Evolutionary conservation across 2,113 vertebrate species (phyloP), one percentile per base, ranked within the genome.

Genomic region (Gambusia holbrooki): DNA sequence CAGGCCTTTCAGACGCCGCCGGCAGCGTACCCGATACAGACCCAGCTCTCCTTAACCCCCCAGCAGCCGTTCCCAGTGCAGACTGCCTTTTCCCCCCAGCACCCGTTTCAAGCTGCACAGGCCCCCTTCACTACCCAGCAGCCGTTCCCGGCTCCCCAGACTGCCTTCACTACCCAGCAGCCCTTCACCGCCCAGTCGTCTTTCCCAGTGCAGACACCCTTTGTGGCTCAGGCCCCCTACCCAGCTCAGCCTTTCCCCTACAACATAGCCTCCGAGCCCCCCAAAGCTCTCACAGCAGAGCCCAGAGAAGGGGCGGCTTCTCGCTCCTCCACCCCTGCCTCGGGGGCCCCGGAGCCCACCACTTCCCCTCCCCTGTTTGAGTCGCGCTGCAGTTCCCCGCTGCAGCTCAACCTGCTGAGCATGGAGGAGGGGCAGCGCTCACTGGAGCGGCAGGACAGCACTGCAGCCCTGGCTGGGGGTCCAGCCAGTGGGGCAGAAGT

Each of bases 341-440:
- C 89, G 0, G 91, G 69, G 7, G 74, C 75, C 0, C 73, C 83
- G n/a, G 92, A 91, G 28, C 81, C 93, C 76, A 9, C 89, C 73
- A 37, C 85, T 0, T 96, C 97, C 0, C 96, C 96, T 0, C 95
- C 95, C 0, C 92, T 97, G 7, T 98, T 97, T 70, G 96, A 96
- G 84, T 99, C 98, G 0, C 94, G 96, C 0, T 96, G 96, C 90
- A 99, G 97, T 92, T 97, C 97, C 0, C 98, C 98, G 0, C 92
- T 99, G 72, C 96, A 97, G 86, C 94, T 97, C 71, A 97, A 98
- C 69, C 94, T 99, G 61, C 94, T 99, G 0, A 97, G 97, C 80
- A 92, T 98, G 90, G 97, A 98, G 73, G 97, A 98, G 74, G 94
- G 92, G 0, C 95, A 95, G 0, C 95, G 96, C 12, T 88, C 87